Conservation (phyloP, 2,113 vertebrate species). For the Tragulus kanchil region DNA sequence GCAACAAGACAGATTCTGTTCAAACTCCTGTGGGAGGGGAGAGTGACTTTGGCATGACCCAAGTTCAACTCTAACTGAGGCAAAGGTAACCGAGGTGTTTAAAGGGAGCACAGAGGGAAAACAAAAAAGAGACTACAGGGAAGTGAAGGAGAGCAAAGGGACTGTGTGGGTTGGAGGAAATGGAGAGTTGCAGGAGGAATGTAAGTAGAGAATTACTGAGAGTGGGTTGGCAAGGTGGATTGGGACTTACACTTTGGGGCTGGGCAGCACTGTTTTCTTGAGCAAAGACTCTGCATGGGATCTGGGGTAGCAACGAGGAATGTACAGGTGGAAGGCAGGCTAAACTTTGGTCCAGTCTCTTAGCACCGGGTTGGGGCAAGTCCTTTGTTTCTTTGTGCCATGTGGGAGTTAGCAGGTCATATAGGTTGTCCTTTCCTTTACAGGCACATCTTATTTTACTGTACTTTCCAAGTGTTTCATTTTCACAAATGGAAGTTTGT, state of each 20-base stretch:
- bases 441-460: neutral
- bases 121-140: neutral
- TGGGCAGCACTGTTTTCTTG: neutral
- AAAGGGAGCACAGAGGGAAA: neutral
- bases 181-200: neutral
- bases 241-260: neutral
- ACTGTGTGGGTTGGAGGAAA: fast-evolving
- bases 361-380: neutral
- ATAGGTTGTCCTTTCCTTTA: neutral
- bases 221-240: neutral
- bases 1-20: neutral
- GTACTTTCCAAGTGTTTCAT: neutral
- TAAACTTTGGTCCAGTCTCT: neutral
- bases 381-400: neutral
- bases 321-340: neutral
- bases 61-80: neutral
- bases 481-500: neutral
- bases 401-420: neutral
- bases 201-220: neutral
- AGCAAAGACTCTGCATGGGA: neutral
- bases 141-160: neutral
- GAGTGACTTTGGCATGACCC: neutral
- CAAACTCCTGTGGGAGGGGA: neutral
- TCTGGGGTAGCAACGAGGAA: neutral
- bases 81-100: neutral